Base-by-base conservation (phyloP, 92 coral and sea anemone species). In the Porites lobata region DNA sequence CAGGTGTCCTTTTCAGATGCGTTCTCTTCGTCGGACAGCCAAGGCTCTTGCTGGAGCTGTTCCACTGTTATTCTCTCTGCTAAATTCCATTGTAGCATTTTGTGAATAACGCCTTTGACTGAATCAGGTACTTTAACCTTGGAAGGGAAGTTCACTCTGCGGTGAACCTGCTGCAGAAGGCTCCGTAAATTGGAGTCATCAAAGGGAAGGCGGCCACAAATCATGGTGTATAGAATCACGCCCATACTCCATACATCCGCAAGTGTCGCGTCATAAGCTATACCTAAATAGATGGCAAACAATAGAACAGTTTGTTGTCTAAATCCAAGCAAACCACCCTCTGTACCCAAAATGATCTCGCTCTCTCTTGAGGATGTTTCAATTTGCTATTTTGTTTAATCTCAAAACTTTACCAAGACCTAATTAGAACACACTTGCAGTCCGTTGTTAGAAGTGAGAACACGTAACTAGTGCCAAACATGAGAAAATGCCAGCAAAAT, bases 171-270 rank as follows among this genome's bases (percentile, higher is more conserved):
- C 67, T 98, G 99, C 13, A 98, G 87, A 4, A 98, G 95, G 66
- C 92, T 89, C 56, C 98, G 96, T 12, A 98, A 86, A 83, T 98
- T 98, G 17, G 99, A 98, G 69, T 98, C 99, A 75, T 98, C 99
- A 84, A 88, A 98, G 7, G 99, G 99, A 10, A 98, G 76, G 19
- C 99, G 94, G 1, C 98, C 98, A 69, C 99, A 98, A 7, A 98
- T 81, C 98, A 98, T 96, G 6, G 99, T 98, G 80, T 96, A 98
- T 14, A 98, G 93, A n/a, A 98, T 96, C 13, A 98, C 99, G 2
- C 99, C 99, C 98, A 96, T 94, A 64, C 98, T 95, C 99, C 99
- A 98, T 51, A 95, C 98, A 66, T 98, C 99, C 0, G 99, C 98
- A 68, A 98, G 83, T 18, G 96, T 96, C 8, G 99, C 96, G 75